Evolutionary conservation across 2,797 vertebrate species (phyloP).

Genomic region (Antrozous pallidus): DNA sequence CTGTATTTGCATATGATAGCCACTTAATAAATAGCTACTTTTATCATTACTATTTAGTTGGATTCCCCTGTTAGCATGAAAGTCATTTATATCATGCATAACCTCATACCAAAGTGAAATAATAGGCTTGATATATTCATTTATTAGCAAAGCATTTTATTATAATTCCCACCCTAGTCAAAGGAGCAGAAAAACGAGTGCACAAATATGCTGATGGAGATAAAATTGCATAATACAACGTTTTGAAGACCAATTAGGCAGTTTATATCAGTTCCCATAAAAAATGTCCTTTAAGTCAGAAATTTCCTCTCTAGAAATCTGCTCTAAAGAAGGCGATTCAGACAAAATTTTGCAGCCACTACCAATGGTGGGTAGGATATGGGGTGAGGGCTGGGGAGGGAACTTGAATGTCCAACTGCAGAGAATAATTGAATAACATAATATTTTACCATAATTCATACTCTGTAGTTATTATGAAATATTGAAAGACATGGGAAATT

Average conservation of each 20-base stretch:
- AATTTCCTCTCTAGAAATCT: constrained; percentile 32
- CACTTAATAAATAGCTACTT: constrained; percentile 11
- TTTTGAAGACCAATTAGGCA: constrained; percentile 6
- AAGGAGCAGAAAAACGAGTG: neutral
- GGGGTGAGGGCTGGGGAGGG: neutral
- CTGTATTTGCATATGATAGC: neutral
- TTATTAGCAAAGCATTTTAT: constrained; percentile 15
- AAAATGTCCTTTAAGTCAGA: neutral
- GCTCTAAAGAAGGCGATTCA: neutral
- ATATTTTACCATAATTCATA: neutral
- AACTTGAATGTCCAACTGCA: neutral
- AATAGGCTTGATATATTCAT: neutral
- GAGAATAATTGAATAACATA: constrained; percentile 9
- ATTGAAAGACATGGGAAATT: neutral
- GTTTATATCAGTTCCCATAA: neutral
- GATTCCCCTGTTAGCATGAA: neutral
- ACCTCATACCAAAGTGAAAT: neutral
- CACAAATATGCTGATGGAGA: neutral
- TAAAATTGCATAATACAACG: neutral
- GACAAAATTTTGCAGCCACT: neutral
- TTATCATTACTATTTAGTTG: neutral
- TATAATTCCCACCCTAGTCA: constrained; percentile 13
- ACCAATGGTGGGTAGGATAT: neutral
- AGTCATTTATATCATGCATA: constrained; percentile 3
- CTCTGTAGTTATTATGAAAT: neutral